phyloP scores from a whole-genome alignment of 2,797 vertebrate genomes.

The Eulemur rubriventer region DNA sequence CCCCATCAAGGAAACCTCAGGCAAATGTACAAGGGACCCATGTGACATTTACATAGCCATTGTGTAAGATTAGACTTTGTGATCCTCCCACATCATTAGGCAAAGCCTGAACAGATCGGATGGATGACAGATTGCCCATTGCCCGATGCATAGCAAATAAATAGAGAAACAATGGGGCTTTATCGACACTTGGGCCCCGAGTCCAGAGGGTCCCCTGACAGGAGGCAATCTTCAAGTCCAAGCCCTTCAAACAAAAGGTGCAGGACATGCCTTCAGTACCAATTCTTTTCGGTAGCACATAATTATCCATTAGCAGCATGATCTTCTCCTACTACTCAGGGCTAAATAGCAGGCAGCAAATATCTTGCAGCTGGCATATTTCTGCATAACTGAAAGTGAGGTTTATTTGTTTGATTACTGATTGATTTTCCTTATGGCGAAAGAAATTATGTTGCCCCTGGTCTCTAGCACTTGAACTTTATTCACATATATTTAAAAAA shows the following conservation, averaged over 20 bases:
- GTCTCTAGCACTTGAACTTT: background rate
- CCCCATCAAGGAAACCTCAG: constrained; percentile 51
- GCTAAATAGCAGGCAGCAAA: constrained; percentile 39
- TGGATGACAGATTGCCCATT: constrained; percentile 22
- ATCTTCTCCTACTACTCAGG: background rate
- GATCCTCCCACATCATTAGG: constrained; percentile 66
- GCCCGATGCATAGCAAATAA: background rate
- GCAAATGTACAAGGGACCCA: constrained; percentile 67
- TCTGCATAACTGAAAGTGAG: background rate
- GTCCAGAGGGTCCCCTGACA: background rate
- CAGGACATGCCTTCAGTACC: background rate
- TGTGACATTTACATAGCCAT: constrained; percentile 74
- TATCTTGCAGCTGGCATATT: background rate
- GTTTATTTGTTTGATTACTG: constrained; percentile 61
- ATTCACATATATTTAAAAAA: background rate
- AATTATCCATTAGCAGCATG: background rate
- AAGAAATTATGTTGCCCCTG: background rate
- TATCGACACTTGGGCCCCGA: background rate
- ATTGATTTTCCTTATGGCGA: constrained; percentile 27
- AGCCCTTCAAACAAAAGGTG: background rate
- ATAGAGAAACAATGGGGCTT: background rate
- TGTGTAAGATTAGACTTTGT: constrained; percentile 65
- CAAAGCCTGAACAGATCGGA: constrained; percentile 39
- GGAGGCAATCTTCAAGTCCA: background rate
- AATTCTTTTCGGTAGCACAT: background rate